Percentiles rank a stretch among this genome's conserved stretches.
phyloP scores from a whole-genome alignment of 2,797 vertebrate species.

The Sebastes matsubarae region DNA sequence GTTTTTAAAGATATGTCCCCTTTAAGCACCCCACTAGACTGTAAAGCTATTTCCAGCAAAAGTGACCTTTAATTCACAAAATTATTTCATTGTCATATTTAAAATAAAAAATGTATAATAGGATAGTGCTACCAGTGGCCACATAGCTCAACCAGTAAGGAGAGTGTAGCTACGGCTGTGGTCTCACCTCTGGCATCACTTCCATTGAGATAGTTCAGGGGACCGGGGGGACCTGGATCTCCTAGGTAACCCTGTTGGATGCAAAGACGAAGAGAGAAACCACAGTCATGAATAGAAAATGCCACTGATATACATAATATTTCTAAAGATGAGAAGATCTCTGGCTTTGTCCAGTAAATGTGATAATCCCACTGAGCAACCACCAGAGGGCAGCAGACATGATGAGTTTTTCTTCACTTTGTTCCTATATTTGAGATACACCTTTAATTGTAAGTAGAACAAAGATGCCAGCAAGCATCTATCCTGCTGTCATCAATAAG shows the following conservation, averaged over 20 bases:
- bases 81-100: not conserved
- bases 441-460: not conserved
- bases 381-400: slow-evolving; percentile 25
- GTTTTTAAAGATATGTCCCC: not conserved
- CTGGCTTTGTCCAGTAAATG: not conserved
- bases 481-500: not conserved
- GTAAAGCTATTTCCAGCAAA: not conserved
- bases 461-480: not conserved
- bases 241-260: slow-evolving; percentile 68
- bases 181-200: slow-evolving; percentile 60
- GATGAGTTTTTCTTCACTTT: not conserved
- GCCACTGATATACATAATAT: not conserved
- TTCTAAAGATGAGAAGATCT: not conserved
- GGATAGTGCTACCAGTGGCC: not conserved
- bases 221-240: slow-evolving; percentile 61
- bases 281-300: not conserved
- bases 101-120: not conserved
- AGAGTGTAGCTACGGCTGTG: not conserved
- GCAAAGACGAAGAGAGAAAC: not conserved
- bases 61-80: not conserved
- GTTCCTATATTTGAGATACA: not conserved
- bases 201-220: not conserved
- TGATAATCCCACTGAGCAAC: not conserved
- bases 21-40: not conserved
- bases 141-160: not conserved